Evolutionary conservation across 2,888 invertebrate genomes (phyloP).

Genomic region (Drosophila nigritarsus): DNA sequence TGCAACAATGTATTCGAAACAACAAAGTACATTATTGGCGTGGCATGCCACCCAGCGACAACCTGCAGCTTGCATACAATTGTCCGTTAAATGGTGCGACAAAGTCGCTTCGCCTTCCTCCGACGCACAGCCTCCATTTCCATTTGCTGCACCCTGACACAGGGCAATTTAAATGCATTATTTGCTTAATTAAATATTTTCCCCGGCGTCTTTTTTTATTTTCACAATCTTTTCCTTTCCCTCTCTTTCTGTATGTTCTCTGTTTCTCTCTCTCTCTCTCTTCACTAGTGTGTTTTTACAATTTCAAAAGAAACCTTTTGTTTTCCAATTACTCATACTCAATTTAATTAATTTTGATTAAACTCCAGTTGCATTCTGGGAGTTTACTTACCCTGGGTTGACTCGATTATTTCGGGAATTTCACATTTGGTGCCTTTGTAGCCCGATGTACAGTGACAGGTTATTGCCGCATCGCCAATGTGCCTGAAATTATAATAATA

Average conservation of each 20-base stretch:
- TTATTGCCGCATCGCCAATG: conserved; percentile 91
- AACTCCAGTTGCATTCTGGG: conserved; percentile 28
- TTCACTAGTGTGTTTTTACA: conserved; percentile 3
- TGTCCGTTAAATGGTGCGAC: conserved; percentile 51
- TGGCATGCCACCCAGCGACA: conserved; percentile 26
- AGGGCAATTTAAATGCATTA: conserved; percentile 77
- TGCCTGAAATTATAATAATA: conserved; percentile 87
- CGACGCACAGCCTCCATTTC: neutral
- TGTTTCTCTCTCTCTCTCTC: conserved; percentile 7
- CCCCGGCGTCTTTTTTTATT: conserved; percentile 26
- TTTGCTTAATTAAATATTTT: conserved; percentile 80
- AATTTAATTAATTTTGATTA: conserved; percentile 45
- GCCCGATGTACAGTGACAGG: conserved; percentile 89
- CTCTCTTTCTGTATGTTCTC: neutral
- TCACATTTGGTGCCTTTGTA: conserved; percentile 90
- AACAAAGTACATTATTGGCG: conserved; percentile 15
- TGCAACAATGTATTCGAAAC: conserved; percentile 20
- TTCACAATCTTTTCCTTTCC: conserved; percentile 8
- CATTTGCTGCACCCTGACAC: conserved; percentile 31
- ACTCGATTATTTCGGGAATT: conserved; percentile 86
- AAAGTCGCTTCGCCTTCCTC: conserved; percentile 5
- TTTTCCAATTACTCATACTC: conserved; percentile 21
- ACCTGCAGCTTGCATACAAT: conserved; percentile 57
- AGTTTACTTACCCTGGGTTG: conserved; percentile 82
- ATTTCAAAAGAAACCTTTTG: conserved; percentile 6